Base-by-base conservation (phyloP, 2,797 vertebrate genomes). In the Acomys russatus region DNA sequence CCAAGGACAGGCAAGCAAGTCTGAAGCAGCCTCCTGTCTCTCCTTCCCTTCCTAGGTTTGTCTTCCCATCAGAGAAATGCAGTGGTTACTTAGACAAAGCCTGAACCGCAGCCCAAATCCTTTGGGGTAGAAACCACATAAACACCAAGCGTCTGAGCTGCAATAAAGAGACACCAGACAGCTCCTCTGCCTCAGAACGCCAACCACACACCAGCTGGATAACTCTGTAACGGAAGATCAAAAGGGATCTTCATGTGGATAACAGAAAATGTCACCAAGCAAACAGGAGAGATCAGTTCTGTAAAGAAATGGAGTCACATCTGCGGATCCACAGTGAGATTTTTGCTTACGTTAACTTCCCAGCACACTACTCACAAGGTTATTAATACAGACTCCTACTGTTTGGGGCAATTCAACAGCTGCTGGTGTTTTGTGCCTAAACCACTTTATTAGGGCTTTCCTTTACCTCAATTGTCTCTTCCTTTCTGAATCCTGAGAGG, bases 401-500 rank as follows among this genome's bases (percentile, higher is more conserved):
- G 97, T 64, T 88, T 79, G 61, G 96, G 88, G 90, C 96, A 98
- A 98, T 97, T 92, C 94, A 95, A 96, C 83, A 98, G 96, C 66
- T 96, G 95, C 95, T 97, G 96, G 97, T 88, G 70, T 74, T 88
- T 79, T 94, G 88, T 94, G 44, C 28, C 97, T 94, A 98, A 97
- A 96, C 95, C 95, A 97, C 94, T 97, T 38, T 91, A 97, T 97
- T 97, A 96, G 94, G 78, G 70, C 44, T 96, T 97, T 95, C 87
- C 79, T 96, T 94, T 96, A 91, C 76, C 94, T 74, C 94, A 96
- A 90, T 61, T 91, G 84, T 92, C 87, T 96, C 70, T 91, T 83
- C 83, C 91, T 97, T 94, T 94, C 89, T 92, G 97, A 97, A 98
- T 95, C 95, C 96, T 74, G 59, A 95, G 98, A 97, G 96, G 95